Percentiles rank a stretch among this genome's conserved stretches.
phyloP scores from a whole-genome alignment of 1,140 invertebrate species.

The Helicoverpa armigera region DNA sequence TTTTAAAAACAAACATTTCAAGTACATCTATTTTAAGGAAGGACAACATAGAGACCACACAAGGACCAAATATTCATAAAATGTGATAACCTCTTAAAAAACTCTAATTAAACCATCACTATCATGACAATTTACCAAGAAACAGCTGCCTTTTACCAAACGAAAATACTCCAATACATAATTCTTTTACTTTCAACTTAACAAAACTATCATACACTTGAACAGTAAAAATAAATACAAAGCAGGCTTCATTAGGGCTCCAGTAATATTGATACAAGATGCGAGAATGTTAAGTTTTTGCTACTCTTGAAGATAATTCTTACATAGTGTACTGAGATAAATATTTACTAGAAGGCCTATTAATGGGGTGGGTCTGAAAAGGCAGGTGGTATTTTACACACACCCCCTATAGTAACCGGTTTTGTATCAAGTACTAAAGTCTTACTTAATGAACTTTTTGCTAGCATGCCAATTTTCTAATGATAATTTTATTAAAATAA shows the following conservation, averaged over 20 bases:
- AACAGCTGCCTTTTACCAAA: background rate
- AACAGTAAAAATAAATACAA: conserved; percentile 32
- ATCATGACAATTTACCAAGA: conserved; percentile 1
- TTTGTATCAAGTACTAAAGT: background rate
- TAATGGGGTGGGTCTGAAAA: conserved; percentile 19
- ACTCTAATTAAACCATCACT: conserved; percentile 17
- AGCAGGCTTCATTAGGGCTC: conserved; percentile 3
- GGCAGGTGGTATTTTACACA: conserved; percentile 11
- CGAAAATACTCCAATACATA: background rate
- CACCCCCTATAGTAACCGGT: conserved; percentile 21
- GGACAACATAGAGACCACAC: no score
- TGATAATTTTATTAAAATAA: conserved; percentile 9
- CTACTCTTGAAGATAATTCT: conserved; percentile 21
- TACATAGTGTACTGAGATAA: conserved; percentile 1
- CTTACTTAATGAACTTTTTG: conserved; percentile 8
- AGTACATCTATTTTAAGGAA: no score
- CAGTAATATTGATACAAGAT: conserved; percentile 28
- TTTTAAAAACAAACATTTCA: no score
- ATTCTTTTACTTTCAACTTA: background rate
- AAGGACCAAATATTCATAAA: no score
- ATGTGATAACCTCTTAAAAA: no score
- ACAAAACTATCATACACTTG: background rate
- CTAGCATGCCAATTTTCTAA: background rate
- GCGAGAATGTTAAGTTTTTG: conserved; percentile 12
- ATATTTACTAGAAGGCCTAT: conserved; percentile 18